Evolutionary conservation across 2,888 invertebrate species (phyloP).

Genomic region (Amorpha juglandis): DNA sequence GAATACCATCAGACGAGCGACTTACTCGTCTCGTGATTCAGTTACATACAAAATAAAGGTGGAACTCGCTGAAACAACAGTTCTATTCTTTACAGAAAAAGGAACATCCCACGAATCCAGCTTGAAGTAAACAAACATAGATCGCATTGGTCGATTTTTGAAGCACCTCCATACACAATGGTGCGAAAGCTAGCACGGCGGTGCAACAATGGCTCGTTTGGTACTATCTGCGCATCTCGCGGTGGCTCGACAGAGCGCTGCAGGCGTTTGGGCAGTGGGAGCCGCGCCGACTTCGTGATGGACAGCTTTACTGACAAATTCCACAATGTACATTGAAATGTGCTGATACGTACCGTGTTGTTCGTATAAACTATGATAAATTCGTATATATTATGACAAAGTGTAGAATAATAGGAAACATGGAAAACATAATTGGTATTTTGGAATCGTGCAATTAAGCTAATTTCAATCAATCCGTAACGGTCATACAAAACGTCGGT

Average conservation of each 20-base stretch:
- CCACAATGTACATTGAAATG: conserved; percentile 22
- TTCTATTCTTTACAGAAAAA: not conserved
- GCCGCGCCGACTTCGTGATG: conserved; percentile 46
- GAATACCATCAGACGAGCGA: no score
- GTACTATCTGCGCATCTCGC: conserved; percentile 76
- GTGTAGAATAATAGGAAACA: not conserved
- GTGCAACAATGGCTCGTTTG: conserved; percentile 80
- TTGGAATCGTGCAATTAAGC: no score
- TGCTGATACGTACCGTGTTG: not conserved
- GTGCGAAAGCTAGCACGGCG: conserved; percentile 82
- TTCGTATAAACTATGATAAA: no score
- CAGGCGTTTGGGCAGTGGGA: conserved; percentile 71
- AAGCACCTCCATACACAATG: conserved; percentile 75
- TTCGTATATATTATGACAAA: not conserved
- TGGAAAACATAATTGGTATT: not conserved
- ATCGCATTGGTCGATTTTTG: conserved; percentile 71
- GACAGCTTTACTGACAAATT: conserved; percentile 49
- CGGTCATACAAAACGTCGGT: no score
- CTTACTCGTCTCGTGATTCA: no score
- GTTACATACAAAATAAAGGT: no score
- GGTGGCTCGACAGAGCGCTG: conserved; percentile 78
- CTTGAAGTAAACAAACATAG: conserved; percentile 76
- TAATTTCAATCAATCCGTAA: no score
- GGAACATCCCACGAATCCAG: not conserved
- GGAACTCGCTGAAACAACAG: no score